phyloP scores from a whole-genome alignment of 2,888 invertebrate genomes.

The Rhopalosiphum nymphaeae region DNA sequence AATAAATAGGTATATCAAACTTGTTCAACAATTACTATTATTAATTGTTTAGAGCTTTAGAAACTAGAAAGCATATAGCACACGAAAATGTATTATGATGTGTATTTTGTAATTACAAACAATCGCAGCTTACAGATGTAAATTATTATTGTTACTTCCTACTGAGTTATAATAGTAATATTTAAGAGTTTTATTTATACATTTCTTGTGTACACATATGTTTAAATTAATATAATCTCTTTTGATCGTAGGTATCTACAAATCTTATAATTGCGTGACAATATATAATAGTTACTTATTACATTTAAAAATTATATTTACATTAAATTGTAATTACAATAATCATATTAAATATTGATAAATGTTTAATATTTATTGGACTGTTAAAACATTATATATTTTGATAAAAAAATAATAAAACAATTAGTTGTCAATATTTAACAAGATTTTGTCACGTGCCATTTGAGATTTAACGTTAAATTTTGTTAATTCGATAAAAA shows the following conservation, averaged over 20 bases:
- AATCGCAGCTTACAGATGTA: not conserved
- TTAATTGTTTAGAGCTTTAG: not conserved
- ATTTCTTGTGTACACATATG: not conserved
- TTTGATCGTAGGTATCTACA: not conserved
- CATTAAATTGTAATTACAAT: no score
- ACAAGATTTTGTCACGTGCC: not conserved
- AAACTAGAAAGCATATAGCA: not conserved
- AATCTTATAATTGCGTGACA: not conserved
- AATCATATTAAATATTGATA: not conserved
- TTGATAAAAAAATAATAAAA: not conserved
- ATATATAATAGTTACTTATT: not conserved
- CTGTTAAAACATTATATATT: not conserved
- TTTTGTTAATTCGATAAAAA: not conserved
- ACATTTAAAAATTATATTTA: not conserved
- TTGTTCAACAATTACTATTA: not conserved
- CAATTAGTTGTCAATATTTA: not conserved
- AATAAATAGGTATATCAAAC: not conserved
- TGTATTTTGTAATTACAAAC: not conserved
- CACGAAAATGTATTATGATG: not conserved
- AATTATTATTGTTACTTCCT: not conserved
- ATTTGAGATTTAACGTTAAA: not conserved
- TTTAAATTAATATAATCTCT: not conserved
- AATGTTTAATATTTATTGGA: not conserved
- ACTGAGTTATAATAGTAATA: not conserved
- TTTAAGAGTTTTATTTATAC: not conserved